Evolutionary conservation across 2,888 invertebrate species (phyloP), one percentile per base, ranked within the genome.

Genomic region (Hydropsyche betteni): DNA sequence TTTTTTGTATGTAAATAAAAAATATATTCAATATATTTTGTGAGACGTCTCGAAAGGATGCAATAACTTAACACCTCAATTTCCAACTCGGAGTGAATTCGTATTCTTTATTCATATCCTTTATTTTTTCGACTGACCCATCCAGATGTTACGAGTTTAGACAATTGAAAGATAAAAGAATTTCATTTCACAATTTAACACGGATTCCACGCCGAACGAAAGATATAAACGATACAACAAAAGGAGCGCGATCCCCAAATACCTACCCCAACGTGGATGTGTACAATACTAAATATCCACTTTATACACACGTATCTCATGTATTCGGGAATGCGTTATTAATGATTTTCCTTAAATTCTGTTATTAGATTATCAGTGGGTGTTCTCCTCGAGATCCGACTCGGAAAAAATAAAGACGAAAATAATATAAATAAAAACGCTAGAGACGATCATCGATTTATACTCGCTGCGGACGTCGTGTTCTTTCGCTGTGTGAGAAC

Each of bases 311-410:
- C 44, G 44, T 8, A 10, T 10, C 44, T 44, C 10, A 44, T 10
- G 44, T 44, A 51, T 68, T 64, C n/a, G 53, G 69, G 78, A 71
- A 76, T 73, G 77, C 64, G 80, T 85, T 85, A 86, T 86, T 86
- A 84, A 86, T 86, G 84, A 82, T 83, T 82, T 83, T 85, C 85
- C 85, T 86, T 83, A 86, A 86, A 86, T 85, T 84, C 84, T 82
- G 85, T 85, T 86, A 86, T 86, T 86, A 85, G 85, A 86, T 86
- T 86, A 86, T 83, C 85, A 83, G 83, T 84, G 82, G 84, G 82
- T 82, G 83, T 81, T 84, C 85, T 84, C 84, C 85, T 83, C 77
- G 81, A 38, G 58, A 72, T 24, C 16, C 55, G 64, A 64, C 24
- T 58, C 24, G 58, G 24, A 58, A 58, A 58, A 5, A 53, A n/a